Base-by-base conservation (phyloP, 2,797 vertebrate genomes). In the Microtus californicus region DNA sequence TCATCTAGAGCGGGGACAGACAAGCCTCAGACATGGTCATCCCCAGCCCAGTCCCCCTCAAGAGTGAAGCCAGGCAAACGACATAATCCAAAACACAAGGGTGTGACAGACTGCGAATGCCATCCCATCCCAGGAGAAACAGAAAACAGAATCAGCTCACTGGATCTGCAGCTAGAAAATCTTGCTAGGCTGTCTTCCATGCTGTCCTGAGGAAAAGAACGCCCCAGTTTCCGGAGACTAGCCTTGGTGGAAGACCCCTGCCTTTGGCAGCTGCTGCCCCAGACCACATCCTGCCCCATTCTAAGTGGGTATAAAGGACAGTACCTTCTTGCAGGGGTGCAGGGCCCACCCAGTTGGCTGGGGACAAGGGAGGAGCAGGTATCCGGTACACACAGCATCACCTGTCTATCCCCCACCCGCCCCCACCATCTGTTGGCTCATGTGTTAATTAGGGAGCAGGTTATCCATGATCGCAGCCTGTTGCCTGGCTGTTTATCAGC, bases 401-500 rank as follows among this genome's bases (percentile, higher is more conserved):
- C 59, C 80, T 61, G 40, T 54, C 1, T 10, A 17, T 31, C 14
- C 61, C 31, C n/a, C 45, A 27, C n/a, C 5, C 10, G 1, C 19
- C 31, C 73, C 61, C 29, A 15, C 98, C 98, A 98, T 98, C 98
- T 98, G 98, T 97, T 97, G 97, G 97, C 98, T 98, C 98, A 98
- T 98, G 98, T 98, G 98, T 98, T 98, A 98, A 98, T 98, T 98
- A 98, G 97, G 97, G 97, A 98, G 98, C 93, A 98, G 98, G 97
- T 97, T 97, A 98, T 98, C 98, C 97, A 98, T 98, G 98, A 98
- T 97, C 31, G 48, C 96, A 97, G 97, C 93, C 97, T 97, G 97
- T 97, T 97, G 97, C 97, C 98, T 98, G 97, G 12, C 97, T 98
- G 97, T 98, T 98, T 98, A 98, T 98, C 98, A 98, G 97, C 98